phyloP scores from a whole-genome alignment of 1,140 invertebrate genomes.

The Halictus rubicundus region DNA sequence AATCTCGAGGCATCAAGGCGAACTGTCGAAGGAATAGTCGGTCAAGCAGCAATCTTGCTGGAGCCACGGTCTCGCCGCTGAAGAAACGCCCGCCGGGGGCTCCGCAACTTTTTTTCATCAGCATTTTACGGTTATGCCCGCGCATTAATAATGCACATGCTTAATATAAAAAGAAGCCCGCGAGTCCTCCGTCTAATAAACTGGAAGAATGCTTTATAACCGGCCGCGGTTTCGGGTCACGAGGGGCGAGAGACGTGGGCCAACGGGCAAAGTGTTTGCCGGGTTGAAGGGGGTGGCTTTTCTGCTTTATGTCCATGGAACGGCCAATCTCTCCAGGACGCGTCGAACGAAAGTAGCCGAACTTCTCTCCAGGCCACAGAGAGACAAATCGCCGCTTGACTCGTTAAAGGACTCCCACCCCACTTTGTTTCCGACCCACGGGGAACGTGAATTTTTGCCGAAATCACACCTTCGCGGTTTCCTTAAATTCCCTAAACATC shows the following conservation, averaged over 20 bases:
- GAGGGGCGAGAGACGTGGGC: slow-evolving; percentile 23
- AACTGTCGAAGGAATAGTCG: slow-evolving; percentile 47
- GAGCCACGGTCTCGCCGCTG: slow-evolving; percentile 20
- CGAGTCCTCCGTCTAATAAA: slow-evolving; percentile 67
- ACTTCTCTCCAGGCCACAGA: slow-evolving; percentile 45
- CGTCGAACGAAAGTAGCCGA: slow-evolving; percentile 65
- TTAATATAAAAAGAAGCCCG: slow-evolving; percentile 70
- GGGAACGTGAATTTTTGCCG: slow-evolving; percentile 21
- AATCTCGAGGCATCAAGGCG: not conserved
- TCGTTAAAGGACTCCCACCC: slow-evolving; percentile 42
- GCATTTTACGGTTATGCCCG: slow-evolving; percentile 69
- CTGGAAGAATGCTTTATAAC: slow-evolving; percentile 70
- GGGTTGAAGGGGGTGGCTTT: slow-evolving; percentile 50
- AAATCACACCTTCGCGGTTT: too few relatives aligned
- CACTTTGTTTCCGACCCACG: slow-evolving; percentile 5
- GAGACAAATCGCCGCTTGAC: slow-evolving; percentile 51
- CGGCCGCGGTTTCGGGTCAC: slow-evolving; percentile 63
- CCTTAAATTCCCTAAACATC: too few relatives aligned
- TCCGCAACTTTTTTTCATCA: slow-evolving; percentile 70
- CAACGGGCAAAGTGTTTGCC: slow-evolving; percentile 25
- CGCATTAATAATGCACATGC: slow-evolving; percentile 72
- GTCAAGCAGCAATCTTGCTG: slow-evolving; percentile 55
- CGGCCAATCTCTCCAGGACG: slow-evolving; percentile 63
- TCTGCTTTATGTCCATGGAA: slow-evolving; percentile 59
- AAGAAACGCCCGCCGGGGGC: slow-evolving; percentile 56